Evolutionary conservation across 1,140 invertebrate species (phyloP), one percentile per base, ranked within the genome.

Genomic region (Drosophila grimshawi): DNA sequence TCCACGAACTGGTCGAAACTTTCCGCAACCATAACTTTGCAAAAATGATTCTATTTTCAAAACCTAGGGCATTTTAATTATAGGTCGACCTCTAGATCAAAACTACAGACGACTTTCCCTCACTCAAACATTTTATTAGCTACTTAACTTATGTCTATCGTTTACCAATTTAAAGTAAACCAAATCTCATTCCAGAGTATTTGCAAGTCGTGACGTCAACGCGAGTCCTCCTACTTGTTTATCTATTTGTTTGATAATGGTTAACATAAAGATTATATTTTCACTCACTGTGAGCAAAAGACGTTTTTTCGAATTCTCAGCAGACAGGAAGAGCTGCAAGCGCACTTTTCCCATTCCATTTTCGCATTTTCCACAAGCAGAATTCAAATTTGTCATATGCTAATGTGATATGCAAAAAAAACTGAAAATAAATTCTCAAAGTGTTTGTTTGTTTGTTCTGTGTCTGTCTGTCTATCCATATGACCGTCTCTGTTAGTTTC

Each of bases 361-460:
- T 65, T 68, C 2, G 3, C 33, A 4, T 33, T 4, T 5, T 33
- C 7, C 37, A 46, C 41, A 7, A 32, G 59, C 43, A 63, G 8
- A 41, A 7, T 10, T n/a, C 39, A 76, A 63, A 67, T 57, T 73
- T 85, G 72, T 63, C 81, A 76, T 65, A 79, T 83, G 71, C 71
- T 68, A 83, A 43, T 80, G 77, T 74, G 67, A 70, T 67, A 66
- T 49, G 55, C 63, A 39, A 51, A 72, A 72, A 83, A 65, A 66
- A 85, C 65, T 46, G 41, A 86, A 81, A 86, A 86, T 86, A 86
- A 78, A 69, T 70, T 86, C 82, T 86, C 81, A 69, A 70, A 75
- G 75, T 53, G 56, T 46, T 59, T 65, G 70, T 62, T 64, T 80
- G 73, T 69, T 45, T 67, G 33, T 62, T 55, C 59, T 41, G 33